Evolutionary conservation across 2,888 invertebrate genomes (phyloP).

Genomic region (Tetramorium bicarinatum): DNA sequence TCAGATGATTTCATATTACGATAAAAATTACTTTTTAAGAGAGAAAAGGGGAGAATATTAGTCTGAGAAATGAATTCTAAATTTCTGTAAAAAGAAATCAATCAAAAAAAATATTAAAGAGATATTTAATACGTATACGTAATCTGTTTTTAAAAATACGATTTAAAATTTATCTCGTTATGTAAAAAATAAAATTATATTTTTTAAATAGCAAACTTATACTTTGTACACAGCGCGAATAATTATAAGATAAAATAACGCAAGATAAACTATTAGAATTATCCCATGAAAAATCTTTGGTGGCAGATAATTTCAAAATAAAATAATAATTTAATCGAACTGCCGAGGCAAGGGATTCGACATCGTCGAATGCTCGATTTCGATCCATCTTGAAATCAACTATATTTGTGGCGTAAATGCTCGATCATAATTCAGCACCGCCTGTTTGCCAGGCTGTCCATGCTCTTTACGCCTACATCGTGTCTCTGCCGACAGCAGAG

Average conservation of each 20-base stretch:
- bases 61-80: background rate
- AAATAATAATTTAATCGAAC: background rate
- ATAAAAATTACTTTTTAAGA: background rate
- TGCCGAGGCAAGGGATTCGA: background rate
- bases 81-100: background rate
- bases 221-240: too few relatives aligned
- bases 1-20: background rate
- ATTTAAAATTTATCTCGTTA: slow-evolving; percentile 1
- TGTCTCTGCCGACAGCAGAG: slow-evolving; percentile 54
- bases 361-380: background rate
- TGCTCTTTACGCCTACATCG: slow-evolving; percentile 52
- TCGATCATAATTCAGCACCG: slow-evolving; percentile 39
- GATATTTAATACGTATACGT: background rate
- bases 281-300: background rate
- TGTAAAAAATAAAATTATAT: background rate
- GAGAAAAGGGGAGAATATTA: background rate
- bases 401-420: slow-evolving; percentile 33
- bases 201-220: background rate
- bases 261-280: background rate
- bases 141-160: background rate
- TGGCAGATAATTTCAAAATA: background rate
- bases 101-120: background rate
- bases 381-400: slow-evolving; percentile 35
- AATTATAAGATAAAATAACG: background rate
- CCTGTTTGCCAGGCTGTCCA: slow-evolving; percentile 36